Evolutionary conservation across 1,140 invertebrate species (phyloP), one percentile per base, ranked within the genome.

Genomic region (Brachionus sp.): DNA sequence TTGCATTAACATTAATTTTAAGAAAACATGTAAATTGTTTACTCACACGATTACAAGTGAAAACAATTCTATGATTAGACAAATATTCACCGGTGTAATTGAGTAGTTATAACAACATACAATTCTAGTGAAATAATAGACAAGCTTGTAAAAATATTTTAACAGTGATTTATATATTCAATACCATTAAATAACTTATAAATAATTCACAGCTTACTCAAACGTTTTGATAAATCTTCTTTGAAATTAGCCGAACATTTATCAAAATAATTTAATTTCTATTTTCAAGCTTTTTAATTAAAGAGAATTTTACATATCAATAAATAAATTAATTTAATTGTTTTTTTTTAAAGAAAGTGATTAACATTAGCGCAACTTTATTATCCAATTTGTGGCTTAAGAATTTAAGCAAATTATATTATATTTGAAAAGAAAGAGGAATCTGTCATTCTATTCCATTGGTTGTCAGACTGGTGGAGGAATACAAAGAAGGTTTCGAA

Each of bases 91-190:
- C 68, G 68, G 19, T n/a, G 4, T n/a, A 66, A 37, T 66, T 33
- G 64, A 66, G 33, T 66, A 57, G 50, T 57, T 19, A 19, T 57
- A 57, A 57, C 16, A 57, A 57, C 50, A 57, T 12, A 33, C 25
- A 33, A 0, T 66, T 66, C 2, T 9, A 19, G 19, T 19, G 9
- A 19, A 53, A n/a, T 9, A 57, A 57, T 57, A 57, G 50, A 57
- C 50, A 57, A 57, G 16, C 13, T 66, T 66, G 23, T n/a, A 66
- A 66, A 66, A 66, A 66, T 66, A 66, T 66, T 66, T 66, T 4
- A 66, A 66, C 33, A 66, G 1, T 13, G n/a, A 23, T 66, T 66
- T 66, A 66, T 13, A n/a, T 0, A 3, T 57, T 57, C 16, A 9
- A 57, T 57, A 7, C n/a, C 16, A 16, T 16, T 57, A 7, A 19